These are phyloP conservation scores for Meta bourneti DNA, from an alignment of 2,888 invertebrate genomes.

Conservation along the genomic window DNA sequence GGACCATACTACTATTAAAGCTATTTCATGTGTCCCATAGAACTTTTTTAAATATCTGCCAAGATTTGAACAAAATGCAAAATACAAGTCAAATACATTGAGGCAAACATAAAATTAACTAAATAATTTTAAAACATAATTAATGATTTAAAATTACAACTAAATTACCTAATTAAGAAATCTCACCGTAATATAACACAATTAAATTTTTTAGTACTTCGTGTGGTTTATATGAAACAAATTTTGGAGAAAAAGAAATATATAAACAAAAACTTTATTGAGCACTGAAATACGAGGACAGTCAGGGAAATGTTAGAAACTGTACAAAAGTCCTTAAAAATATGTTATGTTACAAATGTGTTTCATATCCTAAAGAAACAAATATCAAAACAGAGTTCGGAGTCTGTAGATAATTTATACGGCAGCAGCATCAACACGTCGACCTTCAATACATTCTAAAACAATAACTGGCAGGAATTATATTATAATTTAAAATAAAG, in stretches of 20 bases:
- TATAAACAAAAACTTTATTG: constrained; percentile 74
- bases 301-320: constrained; percentile 70
- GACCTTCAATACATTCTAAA: background rate
- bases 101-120: background rate
- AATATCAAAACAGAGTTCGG: background rate
- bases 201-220: no score
- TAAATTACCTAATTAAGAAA: no score
- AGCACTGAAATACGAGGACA: constrained; percentile 72
- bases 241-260: background rate
- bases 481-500: background rate
- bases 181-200: no score
- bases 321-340: constrained; percentile 69
- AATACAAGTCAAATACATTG: background rate
- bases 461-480: background rate
- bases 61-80: no score
- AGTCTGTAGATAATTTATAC: background rate
- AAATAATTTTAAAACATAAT: background rate
- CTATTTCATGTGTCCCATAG: no score
- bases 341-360: constrained; percentile 71
- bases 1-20: no score
- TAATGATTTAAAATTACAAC: background rate
- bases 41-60: no score
- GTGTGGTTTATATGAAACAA: no score
- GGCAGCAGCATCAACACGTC: background rate
- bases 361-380: constrained; percentile 9